Evolutionary conservation across 2,888 invertebrate species (phyloP).

Genomic region (Vandiemenella viatica): DNA sequence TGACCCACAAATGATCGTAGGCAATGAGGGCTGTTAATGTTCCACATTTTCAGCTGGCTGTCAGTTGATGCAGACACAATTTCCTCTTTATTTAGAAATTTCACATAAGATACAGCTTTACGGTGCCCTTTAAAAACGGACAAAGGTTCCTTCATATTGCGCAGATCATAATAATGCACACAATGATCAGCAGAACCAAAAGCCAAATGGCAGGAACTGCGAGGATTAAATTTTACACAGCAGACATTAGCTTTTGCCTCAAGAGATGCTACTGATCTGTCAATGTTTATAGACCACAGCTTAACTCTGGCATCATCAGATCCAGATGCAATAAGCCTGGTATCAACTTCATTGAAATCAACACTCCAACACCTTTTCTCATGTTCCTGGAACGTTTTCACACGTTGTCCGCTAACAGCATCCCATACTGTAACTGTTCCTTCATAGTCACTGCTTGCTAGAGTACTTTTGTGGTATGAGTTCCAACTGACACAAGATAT

Average conservation of each 20-base stretch:
- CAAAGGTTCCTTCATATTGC: slow-evolving; percentile 66
- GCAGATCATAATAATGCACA: slow-evolving; percentile 87
- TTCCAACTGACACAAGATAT: slow-evolving; percentile 93
- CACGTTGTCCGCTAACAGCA: slow-evolving; percentile 57
- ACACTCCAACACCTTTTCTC: slow-evolving; percentile 94
- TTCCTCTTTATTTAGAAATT: slow-evolving; percentile 70
- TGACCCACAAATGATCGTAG: slow-evolving; percentile 79
- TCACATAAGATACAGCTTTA: slow-evolving; percentile 88
- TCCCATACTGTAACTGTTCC: slow-evolving; percentile 91
- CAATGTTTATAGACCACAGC: slow-evolving; percentile 77
- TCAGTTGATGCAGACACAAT: slow-evolving; percentile 88
- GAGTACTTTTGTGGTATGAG: slow-evolving; percentile 70
- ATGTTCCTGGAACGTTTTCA: slow-evolving; percentile 71
- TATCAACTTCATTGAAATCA: slow-evolving; percentile 84
- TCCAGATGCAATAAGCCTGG: slow-evolving; percentile 76
- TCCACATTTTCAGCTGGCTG: slow-evolving; percentile 83
- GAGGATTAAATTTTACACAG: slow-evolving; percentile 81
- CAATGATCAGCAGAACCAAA: slow-evolving; percentile 96
- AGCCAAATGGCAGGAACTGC: slow-evolving; percentile 72
- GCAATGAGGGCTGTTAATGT: slow-evolving; percentile 57
- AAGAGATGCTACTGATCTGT: slow-evolving; percentile 71
- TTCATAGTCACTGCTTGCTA: slow-evolving; percentile 89
- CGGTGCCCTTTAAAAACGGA: slow-evolving; percentile 76
- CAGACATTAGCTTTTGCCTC: slow-evolving; percentile 92
- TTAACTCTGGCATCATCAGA: slow-evolving; percentile 88